Evolutionary conservation across 2,797 vertebrate species (phyloP), one percentile per base, ranked within the genome.

Genomic region (Saxicola maurus): DNA sequence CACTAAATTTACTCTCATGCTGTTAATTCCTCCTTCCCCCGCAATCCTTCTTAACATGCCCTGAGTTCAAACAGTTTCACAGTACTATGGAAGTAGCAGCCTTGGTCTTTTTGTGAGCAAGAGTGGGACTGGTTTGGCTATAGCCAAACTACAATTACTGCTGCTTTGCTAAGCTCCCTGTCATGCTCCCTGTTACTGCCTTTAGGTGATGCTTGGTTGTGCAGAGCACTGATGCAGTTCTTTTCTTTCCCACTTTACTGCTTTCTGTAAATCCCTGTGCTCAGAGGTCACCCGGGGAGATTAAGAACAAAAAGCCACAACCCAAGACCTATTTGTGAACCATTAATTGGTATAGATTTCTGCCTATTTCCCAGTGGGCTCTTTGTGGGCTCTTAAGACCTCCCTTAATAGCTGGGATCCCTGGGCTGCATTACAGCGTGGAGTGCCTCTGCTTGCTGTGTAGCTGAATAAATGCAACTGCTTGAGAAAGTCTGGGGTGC

Each of bases 11-110:
- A 73, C 66, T 87, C 81, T 76, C 72, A 64, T 52, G 84, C 81
- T 94, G 51, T 91, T 94, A 93, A 89, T 93, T 90, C 91, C 60
- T 81, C 35, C 77, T 94, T 89, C 84, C 79, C 79, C 80, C 27
- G 1, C 92, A 89, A 91, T 82, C 72, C 82, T 87, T 57, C 89
- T 92, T 91, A 87, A 85, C 28, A 10, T 85, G 79, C 38, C 76
- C 69, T 12, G 49, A 82, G 91, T 90, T 94, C 89, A 91, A 69
- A 82, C 42, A 2, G 49, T 87, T 87, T 91, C 71, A 57, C 1
- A 4, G 66, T 60, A 10, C 64, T 86, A 9, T 75, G 51, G 67
- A 86, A 86, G 89, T 43, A 64, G 56, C 38, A 76, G 61, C n/a
- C 42, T 89, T 5, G 2, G 42, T 80, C 42, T 76, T 90, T 91